Percentiles rank a stretch among this genome's conserved stretches.
Conservation (phyloP, 2,888 invertebrate genomes). For the Lypha dubia region DNA sequence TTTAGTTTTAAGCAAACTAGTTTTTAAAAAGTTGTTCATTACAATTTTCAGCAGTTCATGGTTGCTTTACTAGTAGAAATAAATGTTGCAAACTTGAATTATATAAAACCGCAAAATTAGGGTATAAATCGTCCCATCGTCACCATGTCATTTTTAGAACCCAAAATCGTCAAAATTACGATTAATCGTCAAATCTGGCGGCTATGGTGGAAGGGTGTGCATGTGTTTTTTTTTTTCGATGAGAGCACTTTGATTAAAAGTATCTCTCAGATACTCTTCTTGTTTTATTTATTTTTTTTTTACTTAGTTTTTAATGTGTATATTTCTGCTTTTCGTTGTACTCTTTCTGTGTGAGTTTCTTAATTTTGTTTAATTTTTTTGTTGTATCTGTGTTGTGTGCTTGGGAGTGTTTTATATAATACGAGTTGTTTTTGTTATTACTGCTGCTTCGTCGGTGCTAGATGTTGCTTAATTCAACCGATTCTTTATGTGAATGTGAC, state of each 20-base stretch:
- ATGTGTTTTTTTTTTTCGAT: slow-evolving; percentile 36
- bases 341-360: slow-evolving; percentile 65
- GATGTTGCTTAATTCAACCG: slow-evolving; percentile 65
- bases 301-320: slow-evolving; percentile 39
- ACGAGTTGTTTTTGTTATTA: slow-evolving; percentile 49
- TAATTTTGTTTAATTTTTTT: slow-evolving; percentile 58
- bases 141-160: no score
- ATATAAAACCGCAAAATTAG: no score
- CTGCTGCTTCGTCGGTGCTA: slow-evolving; percentile 52
- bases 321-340: slow-evolving; percentile 54
- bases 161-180: no score
- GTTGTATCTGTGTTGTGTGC: slow-evolving; percentile 36
- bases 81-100: no score
- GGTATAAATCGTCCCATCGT: no score
- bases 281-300: slow-evolving; percentile 37
- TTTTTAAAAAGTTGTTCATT: no score
- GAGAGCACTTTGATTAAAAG: slow-evolving; percentile 51
- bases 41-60: no score
- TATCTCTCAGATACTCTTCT: slow-evolving; percentile 61
- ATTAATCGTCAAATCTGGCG: no score
- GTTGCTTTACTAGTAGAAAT: no score
- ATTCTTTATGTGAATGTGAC: slow-evolving; percentile 53
- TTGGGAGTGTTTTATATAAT: slow-evolving; percentile 27
- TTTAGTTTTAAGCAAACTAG: no score
- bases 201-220: no score